Conservation (phyloP, 2,113 vertebrate species). For the Heterocephalus glaber region DNA sequence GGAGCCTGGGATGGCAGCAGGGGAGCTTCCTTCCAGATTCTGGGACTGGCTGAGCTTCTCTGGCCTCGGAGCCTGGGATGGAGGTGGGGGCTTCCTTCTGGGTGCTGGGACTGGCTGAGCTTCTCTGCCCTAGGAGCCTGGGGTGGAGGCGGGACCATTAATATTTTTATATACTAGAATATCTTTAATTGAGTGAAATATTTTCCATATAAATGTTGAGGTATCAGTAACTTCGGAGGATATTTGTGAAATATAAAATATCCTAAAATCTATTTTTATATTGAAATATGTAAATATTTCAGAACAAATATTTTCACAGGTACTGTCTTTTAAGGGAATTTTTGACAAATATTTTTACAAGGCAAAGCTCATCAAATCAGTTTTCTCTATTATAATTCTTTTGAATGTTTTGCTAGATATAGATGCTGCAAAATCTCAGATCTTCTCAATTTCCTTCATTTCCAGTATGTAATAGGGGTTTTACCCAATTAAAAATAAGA, state of each 20-base stretch:
- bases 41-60: too few species aligned
- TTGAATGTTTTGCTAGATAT: not conserved
- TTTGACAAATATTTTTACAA: conserved; percentile 46
- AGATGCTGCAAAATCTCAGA: not conserved
- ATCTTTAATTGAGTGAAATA: not conserved
- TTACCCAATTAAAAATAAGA: not conserved
- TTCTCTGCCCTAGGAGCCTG: too few species aligned
- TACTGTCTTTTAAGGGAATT: not conserved
- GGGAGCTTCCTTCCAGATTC: too few species aligned
- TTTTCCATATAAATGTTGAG: conserved; percentile 38
- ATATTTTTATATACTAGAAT: not conserved
- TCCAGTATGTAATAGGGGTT: not conserved
- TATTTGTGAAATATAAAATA: not conserved
- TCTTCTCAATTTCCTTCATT: not conserved
- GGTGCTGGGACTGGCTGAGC: too few species aligned
- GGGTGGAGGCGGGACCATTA: too few species aligned
- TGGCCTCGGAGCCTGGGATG: too few species aligned
- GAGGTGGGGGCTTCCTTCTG: too few species aligned
- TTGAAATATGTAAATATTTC: conserved; percentile 53
- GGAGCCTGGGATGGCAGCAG: too few species aligned
- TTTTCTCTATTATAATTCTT: not conserved
- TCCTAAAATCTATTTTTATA: conserved; percentile 46
- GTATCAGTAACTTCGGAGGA: not conserved
- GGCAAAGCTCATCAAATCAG: not conserved
- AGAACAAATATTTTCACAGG: conserved; percentile 39